These are phyloP conservation scores for Ochropleura leucogaster DNA, from an alignment of 2,888 invertebrate genomes.

Conservation along the genomic window DNA sequence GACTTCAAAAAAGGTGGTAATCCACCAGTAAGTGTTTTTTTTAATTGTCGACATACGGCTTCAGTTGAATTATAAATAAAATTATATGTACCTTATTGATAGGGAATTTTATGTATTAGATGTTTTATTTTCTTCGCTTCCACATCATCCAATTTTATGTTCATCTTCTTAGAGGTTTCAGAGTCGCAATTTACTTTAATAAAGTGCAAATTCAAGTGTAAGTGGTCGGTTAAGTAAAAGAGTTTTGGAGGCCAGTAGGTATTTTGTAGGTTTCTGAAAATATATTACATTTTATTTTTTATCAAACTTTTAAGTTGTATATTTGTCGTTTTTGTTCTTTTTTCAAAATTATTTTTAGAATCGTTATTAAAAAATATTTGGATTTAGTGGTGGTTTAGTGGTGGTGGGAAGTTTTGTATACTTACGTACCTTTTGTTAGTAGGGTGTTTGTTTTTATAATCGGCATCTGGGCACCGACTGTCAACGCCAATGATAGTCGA, in stretches of 20 bases:
- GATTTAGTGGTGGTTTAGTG: neutral
- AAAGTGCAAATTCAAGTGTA: neutral
- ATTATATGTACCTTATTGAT: neutral
- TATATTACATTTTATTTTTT: neutral
- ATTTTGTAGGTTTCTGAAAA: constrained; percentile 10
- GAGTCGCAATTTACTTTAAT: no score
- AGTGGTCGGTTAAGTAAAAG: neutral
- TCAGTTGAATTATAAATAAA: neutral
- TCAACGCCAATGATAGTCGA: neutral
- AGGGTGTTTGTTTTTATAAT: neutral
- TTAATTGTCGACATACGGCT: neutral
- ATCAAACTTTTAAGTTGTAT: neutral
- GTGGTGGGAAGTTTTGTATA: neutral
- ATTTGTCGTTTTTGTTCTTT: neutral
- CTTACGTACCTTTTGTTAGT: neutral
- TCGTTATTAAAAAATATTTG: neutral
- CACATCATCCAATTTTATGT: neutral
- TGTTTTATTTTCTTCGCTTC: neutral
- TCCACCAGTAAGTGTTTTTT: neutral
- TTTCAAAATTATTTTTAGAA: neutral
- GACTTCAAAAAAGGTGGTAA: neutral
- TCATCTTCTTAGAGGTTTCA: neutral
- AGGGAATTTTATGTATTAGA: neutral
- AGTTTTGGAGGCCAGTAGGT: neutral
- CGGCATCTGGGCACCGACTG: neutral